Conservation (phyloP, 2,113 vertebrate species). For the Oostethus manadensis region DNA sequence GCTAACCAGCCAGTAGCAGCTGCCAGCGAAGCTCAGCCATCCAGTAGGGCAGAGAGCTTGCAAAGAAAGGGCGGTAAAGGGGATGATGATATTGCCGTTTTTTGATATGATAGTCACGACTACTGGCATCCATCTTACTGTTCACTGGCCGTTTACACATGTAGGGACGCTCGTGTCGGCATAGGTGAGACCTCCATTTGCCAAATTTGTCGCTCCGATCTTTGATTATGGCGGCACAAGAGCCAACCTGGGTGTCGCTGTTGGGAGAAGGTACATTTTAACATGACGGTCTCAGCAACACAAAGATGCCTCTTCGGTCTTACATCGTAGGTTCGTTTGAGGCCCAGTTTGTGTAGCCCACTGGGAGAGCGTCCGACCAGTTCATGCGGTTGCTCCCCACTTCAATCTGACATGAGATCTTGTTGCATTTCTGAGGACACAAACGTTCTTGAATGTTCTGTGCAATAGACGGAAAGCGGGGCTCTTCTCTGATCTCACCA, state of each 20-base stretch:
- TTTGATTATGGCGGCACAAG: slow-evolving; percentile 62
- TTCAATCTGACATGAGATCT: slow-evolving; percentile 66
- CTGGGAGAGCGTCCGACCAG: slow-evolving; percentile 62
- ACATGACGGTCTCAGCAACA: not conserved
- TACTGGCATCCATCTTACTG: slow-evolving; percentile 51
- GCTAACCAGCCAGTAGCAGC: slow-evolving; percentile 74
- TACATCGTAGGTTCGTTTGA: slow-evolving; percentile 52
- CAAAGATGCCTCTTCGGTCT: slow-evolving; percentile 13
- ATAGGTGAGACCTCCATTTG: slow-evolving; percentile 65
- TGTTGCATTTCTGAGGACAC: slow-evolving; percentile 66
- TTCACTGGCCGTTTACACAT: slow-evolving; percentile 71
- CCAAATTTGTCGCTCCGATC: slow-evolving; percentile 45
- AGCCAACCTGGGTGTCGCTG: slow-evolving; percentile 59
- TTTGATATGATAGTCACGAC: not conserved
- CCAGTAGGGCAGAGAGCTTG: slow-evolving; percentile 70
- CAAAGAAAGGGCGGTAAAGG: not conserved
- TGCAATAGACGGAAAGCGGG: not conserved
- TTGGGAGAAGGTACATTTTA: slow-evolving; percentile 4
- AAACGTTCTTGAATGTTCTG: not conserved
- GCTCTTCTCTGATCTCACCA: slow-evolving; percentile 51
- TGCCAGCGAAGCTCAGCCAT: slow-evolving; percentile 69
- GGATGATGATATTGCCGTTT: not conserved
- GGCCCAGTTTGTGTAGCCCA: slow-evolving; percentile 54
- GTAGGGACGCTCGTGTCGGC: slow-evolving; percentile 68
- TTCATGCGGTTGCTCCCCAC: slow-evolving; percentile 43